Percentiles rank a stretch among this genome's conserved stretches.
Evolutionary conservation across 2,888 invertebrate genomes (phyloP).

Genomic region (Rhamnusium bicolor): DNA sequence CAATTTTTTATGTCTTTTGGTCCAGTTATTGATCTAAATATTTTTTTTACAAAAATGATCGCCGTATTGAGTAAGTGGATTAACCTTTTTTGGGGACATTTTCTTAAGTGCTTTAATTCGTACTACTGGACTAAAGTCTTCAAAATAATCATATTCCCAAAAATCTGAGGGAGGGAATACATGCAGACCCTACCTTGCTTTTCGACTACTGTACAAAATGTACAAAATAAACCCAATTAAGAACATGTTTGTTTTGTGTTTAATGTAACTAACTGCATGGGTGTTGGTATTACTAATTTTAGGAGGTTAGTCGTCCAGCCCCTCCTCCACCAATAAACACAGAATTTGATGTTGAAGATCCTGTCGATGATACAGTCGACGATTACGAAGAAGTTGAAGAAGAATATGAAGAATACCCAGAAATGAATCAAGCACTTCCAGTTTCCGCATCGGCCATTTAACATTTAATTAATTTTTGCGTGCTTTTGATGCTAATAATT

Average conservation of each 20-base stretch:
- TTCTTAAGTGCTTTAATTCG: too few relatives aligned
- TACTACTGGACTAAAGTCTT: too few relatives aligned
- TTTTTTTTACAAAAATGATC: too few relatives aligned
- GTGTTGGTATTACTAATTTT: slow-evolving; percentile 55
- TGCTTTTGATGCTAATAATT: slow-evolving; percentile 37
- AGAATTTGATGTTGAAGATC: slow-evolving; percentile 73
- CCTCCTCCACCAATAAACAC: slow-evolving; percentile 69
- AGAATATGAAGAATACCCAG: slow-evolving; percentile 77
- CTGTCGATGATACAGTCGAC: slow-evolving; percentile 73
- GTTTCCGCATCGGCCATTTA: slow-evolving; percentile 67
- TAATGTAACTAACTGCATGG: slow-evolving; percentile 55
- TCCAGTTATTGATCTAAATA: too few relatives aligned
- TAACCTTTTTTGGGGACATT: too few relatives aligned
- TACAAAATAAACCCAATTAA: too few relatives aligned
- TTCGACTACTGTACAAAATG: too few relatives aligned
- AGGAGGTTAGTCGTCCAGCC: slow-evolving; percentile 63
- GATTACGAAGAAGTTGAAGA: slow-evolving; percentile 76
- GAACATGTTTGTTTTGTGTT: neutral
- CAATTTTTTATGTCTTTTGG: too few relatives aligned
- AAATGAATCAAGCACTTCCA: slow-evolving; percentile 68
- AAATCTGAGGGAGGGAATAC: too few relatives aligned
- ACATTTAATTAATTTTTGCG: slow-evolving; percentile 58
- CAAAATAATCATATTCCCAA: too few relatives aligned
- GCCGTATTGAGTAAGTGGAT: too few relatives aligned
- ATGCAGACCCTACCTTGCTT: too few relatives aligned